Base-by-base conservation (phyloP, 2,113 vertebrate species). In the Elgaria multicarinata region DNA sequence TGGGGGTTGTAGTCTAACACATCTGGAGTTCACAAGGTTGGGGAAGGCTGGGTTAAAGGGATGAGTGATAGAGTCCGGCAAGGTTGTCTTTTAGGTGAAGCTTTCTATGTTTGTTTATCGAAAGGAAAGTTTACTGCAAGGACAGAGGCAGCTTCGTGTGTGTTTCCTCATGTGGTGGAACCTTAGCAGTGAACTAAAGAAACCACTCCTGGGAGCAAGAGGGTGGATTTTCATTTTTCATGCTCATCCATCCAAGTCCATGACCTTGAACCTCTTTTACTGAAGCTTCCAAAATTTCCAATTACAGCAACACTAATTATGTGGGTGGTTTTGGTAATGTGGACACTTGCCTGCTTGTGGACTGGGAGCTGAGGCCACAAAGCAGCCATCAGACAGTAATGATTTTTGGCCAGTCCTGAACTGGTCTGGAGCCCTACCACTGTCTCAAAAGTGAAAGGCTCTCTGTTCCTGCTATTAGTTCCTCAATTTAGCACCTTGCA, bases 221-320 rank as follows among this genome's bases (percentile, higher is more conserved):
- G 84, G 88, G 67, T 71, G 33, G 90, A 64, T 62, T 64, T 76
- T 88, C 55, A 69, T 71, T 93, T 93, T 92, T 88, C 84, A 12
- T 0, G 24, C 76, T 88, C 86, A 71, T 87, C 90, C 36, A 64
- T 77, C 36, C 39, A 87, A 92, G 79, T 85, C 76, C 81, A 75
- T 91, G 88, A 83, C 53, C 85, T 92, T 39, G 69, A 28, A 71
- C 83, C 33, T 55, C 46, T 93, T 89, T 90, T 86, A 91, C 42
- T 50, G 28, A 83, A 64, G 71, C 87, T 91, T 87, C 81, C 88
- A 91, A 50, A 0, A 7, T 84, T 93, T 88, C 91, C 91, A 90
- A 2, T 85, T 86, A 92, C 91, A 95, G 93, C 44, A 90, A 92
- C 91, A 87, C 44, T 89, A 92, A 86, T 79, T 91, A 90, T 91